Evolutionary conservation across 2,113 vertebrate genomes (phyloP), one percentile per base, ranked within the genome.

Genomic region (Macrotus californicus): DNA sequence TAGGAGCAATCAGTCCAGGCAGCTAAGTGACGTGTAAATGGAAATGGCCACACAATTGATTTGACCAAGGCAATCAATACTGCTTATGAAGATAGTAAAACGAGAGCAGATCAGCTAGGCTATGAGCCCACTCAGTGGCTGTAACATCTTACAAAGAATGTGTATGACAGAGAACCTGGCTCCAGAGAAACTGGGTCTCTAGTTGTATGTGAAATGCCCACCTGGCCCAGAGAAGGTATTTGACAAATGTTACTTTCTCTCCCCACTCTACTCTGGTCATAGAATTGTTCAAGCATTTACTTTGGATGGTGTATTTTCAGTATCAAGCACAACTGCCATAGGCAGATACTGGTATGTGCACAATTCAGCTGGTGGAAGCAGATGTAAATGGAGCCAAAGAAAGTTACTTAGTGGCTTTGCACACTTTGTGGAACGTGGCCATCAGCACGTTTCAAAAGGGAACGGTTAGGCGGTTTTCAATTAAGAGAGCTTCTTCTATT

Each of bases 1-100:
- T 64, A 81, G 81, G 88, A 84, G 72, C 67, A 81, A 88, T 93
- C 87, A 82, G 81, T 43, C 83, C 85, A 91, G 91, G 66, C 36
- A 82, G 87, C 85, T 88, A 90, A 96, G 83, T 70, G 36, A 94
- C 56, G 72, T 90, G 85, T 72, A 85, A 89, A 75, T 77, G 61
- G 95, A 97, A 96, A 94, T 70, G 84, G 86, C 87, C 61, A 77
- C 81, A 86, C 46, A n/a, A 90, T 54, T 87, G 94, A 95, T 94
- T 70, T 92, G 84, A 92, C 75, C 69, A 75, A 80, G 48, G 48
- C 41, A 90, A 94, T 94, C 96, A 76, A 96, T 94, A 86, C 34
- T 54, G 81, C 61, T 93, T 87, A 85, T 24, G 70, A 80, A 90
- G 93, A 93, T 2, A 92, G 64, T 6, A 69, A 69, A 92, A 64